Conservation (phyloP, 2,797 vertebrate genomes). For the Urocyon cinereoargenteus region DNA sequence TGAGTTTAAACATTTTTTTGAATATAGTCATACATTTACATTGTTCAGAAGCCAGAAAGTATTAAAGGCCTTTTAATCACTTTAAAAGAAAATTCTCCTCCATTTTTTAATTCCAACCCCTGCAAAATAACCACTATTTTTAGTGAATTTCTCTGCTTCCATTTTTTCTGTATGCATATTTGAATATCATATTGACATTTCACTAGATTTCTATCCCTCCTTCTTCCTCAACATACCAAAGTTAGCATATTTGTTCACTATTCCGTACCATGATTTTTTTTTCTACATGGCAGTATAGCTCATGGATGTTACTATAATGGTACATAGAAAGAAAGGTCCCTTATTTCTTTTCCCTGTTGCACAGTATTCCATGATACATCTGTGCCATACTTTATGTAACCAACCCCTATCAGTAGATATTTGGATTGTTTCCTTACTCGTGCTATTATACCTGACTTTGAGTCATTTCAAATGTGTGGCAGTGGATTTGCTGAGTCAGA, state of each 20-base stretch:
- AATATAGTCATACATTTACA: not conserved
- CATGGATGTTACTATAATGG: not conserved
- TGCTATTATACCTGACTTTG: not conserved
- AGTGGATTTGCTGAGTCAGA: not conserved
- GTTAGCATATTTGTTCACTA: not conserved
- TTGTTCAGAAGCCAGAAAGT: not conserved
- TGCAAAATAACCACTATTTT: not conserved
- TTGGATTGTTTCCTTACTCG: not conserved
- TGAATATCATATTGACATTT: not conserved
- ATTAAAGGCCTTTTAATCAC: not conserved
- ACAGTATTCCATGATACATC: not conserved
- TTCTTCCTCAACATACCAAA: not conserved
- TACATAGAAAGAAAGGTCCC: not conserved
- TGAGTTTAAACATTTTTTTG: not conserved
- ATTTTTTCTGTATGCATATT: constrained; percentile 1
- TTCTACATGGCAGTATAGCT: not conserved
- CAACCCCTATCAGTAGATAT: not conserved
- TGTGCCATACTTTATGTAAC: not conserved
- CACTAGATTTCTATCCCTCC: not conserved
- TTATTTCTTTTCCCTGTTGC: not conserved
- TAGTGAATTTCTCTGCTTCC: not conserved
- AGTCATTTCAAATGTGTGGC: not conserved
- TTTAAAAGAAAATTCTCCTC: not conserved
- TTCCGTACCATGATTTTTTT: not conserved
- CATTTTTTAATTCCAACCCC: not conserved